Conservation (phyloP, 1,140 invertebrate species). For the Drosophila pachea region DNA sequence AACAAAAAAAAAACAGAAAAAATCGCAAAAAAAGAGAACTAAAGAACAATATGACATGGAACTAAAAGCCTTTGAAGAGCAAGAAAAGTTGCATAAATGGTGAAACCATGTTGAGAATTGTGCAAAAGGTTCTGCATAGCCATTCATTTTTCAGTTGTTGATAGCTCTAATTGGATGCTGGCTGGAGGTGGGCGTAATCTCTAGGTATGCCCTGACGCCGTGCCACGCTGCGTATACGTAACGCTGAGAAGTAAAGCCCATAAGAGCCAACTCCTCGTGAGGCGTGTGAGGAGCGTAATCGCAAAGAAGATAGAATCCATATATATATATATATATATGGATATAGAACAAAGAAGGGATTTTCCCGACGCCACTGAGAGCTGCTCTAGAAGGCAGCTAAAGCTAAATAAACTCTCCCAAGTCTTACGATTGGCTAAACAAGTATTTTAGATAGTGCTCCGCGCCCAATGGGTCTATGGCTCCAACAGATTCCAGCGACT, state of each 20-base stretch:
- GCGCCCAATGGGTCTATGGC: too few relatives aligned
- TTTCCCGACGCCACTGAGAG: too few relatives aligned
- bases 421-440: too few relatives aligned
- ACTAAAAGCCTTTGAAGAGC: slow-evolving; percentile 35
- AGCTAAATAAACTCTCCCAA: too few relatives aligned
- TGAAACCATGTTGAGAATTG: slow-evolving; percentile 41
- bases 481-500: neutral
- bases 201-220: neutral
- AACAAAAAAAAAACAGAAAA: neutral
- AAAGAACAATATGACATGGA: slow-evolving; percentile 8
- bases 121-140: slow-evolving; percentile 11
- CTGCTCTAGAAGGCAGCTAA: too few relatives aligned
- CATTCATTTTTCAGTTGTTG: slow-evolving; percentile 7
- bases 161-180: slow-evolving; percentile 27
- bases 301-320: too few relatives aligned
- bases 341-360: too few relatives aligned
- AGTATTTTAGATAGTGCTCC: too few relatives aligned
- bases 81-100: slow-evolving; percentile 39
- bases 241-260: too few relatives aligned
- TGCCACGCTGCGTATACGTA: neutral
- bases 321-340: too few relatives aligned
- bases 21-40: neutral
- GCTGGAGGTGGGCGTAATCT: neutral
- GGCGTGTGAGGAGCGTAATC: too few relatives aligned
- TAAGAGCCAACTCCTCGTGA: too few relatives aligned